Percentiles rank a stretch among this genome's conserved stretches.
These are phyloP conservation scores for Miopithecus talapoin DNA, from an alignment of 2,797 vertebrate species.

Conservation along the genomic window DNA sequence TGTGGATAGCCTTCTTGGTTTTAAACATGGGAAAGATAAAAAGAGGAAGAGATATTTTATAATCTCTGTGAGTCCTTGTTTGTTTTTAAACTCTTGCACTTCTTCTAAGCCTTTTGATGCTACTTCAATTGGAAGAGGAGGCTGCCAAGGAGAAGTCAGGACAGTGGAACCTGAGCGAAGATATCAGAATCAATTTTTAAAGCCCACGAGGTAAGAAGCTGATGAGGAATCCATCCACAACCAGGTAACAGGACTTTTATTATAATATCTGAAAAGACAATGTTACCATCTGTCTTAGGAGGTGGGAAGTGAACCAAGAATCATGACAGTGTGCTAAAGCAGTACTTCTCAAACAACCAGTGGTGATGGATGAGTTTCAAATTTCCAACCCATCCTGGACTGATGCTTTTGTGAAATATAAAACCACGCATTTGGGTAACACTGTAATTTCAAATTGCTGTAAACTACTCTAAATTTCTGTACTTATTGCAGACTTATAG, in stretches of 20 bases:
- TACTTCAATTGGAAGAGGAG: background rate
- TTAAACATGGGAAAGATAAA: background rate
- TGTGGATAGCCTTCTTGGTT: background rate
- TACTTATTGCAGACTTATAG: background rate
- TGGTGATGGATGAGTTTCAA: background rate
- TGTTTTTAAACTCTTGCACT: background rate
- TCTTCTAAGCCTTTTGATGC: background rate
- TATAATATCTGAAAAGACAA: background rate
- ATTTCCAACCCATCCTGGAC: background rate
- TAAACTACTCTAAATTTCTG: background rate
- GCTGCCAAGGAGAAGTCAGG: background rate
- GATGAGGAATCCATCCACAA: background rate
- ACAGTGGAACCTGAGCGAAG: background rate
- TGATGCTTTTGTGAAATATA: constrained; percentile 14
- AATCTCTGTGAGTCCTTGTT: background rate
- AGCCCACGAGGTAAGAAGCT: background rate
- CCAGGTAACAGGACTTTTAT: background rate
- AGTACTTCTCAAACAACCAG: background rate
- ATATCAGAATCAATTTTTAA: background rate
- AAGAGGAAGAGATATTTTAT: background rate
- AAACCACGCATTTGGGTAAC: background rate
- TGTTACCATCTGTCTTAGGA: background rate
- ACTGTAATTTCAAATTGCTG: background rate
- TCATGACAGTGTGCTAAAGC: background rate
- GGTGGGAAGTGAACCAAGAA: background rate